Evolutionary conservation across 2,113 vertebrate genomes (phyloP).

Genomic region (Helogale parvula): DNA sequence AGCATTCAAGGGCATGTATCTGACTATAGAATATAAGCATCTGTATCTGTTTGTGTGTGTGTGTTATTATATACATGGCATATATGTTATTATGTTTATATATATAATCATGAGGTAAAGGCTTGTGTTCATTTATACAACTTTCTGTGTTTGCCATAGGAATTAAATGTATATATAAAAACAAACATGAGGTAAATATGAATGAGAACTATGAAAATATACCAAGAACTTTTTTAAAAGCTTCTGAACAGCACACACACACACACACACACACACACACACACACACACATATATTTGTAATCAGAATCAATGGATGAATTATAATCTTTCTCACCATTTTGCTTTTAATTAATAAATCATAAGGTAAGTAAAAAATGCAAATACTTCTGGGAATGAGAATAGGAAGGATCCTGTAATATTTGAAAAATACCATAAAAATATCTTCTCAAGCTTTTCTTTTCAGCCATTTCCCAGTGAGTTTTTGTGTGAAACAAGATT

Average conservation of each 20-base stretch:
- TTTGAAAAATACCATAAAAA: neutral
- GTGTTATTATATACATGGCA: too few relatives aligned
- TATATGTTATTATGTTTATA: too few relatives aligned
- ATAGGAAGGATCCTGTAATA: neutral
- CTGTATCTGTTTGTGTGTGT: neutral
- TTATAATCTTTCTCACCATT: neutral
- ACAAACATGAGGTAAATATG: neutral
- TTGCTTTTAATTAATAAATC: conserved; percentile 4
- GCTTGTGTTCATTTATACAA: neutral
- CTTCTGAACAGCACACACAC: neutral
- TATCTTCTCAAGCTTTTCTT: neutral
- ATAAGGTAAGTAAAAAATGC: neutral
- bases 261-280: neutral
- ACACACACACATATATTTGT: neutral
- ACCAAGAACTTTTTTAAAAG: neutral
- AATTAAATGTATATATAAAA: neutral
- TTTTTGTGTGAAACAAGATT: neutral
- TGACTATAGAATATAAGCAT: neutral
- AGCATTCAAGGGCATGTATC: neutral
- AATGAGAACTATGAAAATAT: conserved; percentile 5
- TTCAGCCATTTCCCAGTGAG: neutral
- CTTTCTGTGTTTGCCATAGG: neutral
- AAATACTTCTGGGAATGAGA: neutral
- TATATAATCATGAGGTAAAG: neutral
- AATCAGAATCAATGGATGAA: neutral